Conservation (phyloP, 2,797 vertebrate genomes). For the Distichodus sexfasciatus region DNA sequence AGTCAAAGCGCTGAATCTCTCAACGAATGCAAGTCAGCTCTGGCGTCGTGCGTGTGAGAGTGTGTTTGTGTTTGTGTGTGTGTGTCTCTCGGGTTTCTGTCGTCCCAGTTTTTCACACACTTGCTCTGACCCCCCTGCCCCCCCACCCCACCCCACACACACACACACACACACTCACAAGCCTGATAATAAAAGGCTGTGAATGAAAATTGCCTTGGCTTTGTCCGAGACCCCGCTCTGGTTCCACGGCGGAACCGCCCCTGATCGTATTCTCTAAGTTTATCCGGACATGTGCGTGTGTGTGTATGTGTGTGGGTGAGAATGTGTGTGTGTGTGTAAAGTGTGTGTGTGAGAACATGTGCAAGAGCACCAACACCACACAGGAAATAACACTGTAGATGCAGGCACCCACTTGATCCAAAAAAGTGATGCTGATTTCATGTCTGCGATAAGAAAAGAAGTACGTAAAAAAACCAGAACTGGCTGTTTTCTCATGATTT, state of each 20-base stretch:
- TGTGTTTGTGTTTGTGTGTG: background rate
- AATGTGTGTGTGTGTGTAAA: constrained; percentile 24
- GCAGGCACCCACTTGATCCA: constrained; percentile 3
- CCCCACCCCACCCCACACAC: constrained; percentile 8
- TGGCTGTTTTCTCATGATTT: constrained; percentile 17
- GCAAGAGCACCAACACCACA: constrained; percentile 7
- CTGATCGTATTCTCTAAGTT: constrained; percentile 64
- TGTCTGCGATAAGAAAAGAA: background rate
- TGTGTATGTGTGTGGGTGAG: constrained; percentile 50
- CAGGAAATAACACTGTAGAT: constrained; percentile 16
- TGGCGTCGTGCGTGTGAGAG: background rate
- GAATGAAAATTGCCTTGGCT: constrained; percentile 53
- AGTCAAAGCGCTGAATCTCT: too few species aligned
- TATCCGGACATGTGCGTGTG: constrained; percentile 42
- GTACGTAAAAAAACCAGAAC: too few species aligned
- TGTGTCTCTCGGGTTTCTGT: constrained; percentile 22
- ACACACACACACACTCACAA: constrained; percentile 40
- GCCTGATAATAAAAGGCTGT: constrained; percentile 62
- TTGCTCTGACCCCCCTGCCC: background rate
- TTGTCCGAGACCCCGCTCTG: constrained; percentile 60
- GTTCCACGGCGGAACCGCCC: constrained; percentile 62
- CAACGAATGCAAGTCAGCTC: background rate
- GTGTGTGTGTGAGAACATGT: constrained; percentile 49
- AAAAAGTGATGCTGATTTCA: constrained; percentile 16
- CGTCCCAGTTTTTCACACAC: background rate